These are phyloP conservation scores for Palythoa caribaeorum DNA, from an alignment of 92 coral and sea anemone species.

Conservation along the genomic window DNA sequence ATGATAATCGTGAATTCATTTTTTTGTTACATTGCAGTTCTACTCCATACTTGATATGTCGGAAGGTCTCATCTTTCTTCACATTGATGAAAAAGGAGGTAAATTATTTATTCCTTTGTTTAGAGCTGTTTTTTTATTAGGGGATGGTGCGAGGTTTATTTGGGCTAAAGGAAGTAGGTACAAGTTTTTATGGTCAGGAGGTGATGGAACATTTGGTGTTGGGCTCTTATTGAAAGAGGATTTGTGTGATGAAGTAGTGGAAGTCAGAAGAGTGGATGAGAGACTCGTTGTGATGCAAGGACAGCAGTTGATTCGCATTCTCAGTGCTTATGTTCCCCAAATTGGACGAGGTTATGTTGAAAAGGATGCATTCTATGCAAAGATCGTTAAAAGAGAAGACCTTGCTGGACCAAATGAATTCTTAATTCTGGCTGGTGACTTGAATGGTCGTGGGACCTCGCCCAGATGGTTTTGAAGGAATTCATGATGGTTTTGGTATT, in stretches of 20 bases:
- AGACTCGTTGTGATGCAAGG: too few species aligned
- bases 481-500: neutral
- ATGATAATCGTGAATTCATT: neutral
- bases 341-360: too few species aligned
- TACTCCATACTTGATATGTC: slow-evolving; percentile 92
- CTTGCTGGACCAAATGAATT: neutral
- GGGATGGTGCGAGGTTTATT: too few species aligned
- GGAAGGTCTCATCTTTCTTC: slow-evolving; percentile 88
- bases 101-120: neutral
- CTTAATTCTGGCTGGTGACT: neutral
- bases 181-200: too few species aligned
- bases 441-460: neutral
- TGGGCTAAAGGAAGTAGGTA: too few species aligned
- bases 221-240: too few species aligned
- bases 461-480: neutral
- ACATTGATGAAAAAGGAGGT: slow-evolving; percentile 82
- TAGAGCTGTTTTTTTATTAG: neutral
- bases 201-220: too few species aligned
- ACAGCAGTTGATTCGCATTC: too few species aligned
- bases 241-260: too few species aligned
- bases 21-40: slow-evolving; percentile 62
- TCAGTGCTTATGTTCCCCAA: too few species aligned
- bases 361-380: neutral
- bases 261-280: too few species aligned
- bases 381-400: too few species aligned